Percentiles rank a stretch among this genome's conserved stretches.
Conservation (phyloP, 2,113 vertebrate genomes). For the Percina caprodes region DNA sequence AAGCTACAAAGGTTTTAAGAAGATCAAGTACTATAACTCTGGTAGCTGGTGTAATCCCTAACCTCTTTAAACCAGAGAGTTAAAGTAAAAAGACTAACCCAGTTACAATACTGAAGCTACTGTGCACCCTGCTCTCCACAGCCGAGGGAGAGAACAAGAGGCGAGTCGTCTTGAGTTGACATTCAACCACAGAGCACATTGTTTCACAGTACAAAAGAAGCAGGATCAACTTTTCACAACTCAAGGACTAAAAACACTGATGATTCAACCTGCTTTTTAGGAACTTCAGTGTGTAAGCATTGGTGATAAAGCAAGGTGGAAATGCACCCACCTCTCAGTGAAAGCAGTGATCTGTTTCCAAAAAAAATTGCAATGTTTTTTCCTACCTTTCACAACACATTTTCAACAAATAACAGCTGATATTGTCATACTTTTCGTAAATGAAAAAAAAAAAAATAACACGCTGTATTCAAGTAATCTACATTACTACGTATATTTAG, state of each 20-base stretch:
- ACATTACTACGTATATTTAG: constrained; percentile 32
- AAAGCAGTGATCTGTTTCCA: constrained; percentile 29
- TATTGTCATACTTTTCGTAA: constrained; percentile 21
- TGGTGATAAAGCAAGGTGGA: constrained; percentile 28
- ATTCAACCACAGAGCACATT: constrained; percentile 30
- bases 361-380: constrained; percentile 67
- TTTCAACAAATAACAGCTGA: constrained; percentile 32
- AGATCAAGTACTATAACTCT: constrained; percentile 32
- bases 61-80: constrained; percentile 21
- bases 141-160: constrained; percentile 14
- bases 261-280: constrained; percentile 18
- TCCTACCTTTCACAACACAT: constrained; percentile 37
- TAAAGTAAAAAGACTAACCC: constrained; percentile 27
- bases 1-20: constrained; percentile 46
- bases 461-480: constrained; percentile 41
- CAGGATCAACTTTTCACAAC: constrained; percentile 35
- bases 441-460: constrained; percentile 7
- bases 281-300: constrained; percentile 24
- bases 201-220: constrained; percentile 61
- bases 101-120: constrained; percentile 34
- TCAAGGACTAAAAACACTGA: constrained; percentile 55
- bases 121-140: constrained; percentile 37
- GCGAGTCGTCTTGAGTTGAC: constrained; percentile 20
- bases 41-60: constrained; percentile 17
- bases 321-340: constrained; percentile 3